Evolutionary conservation across 2,888 invertebrate species (phyloP).

Genomic region (Melipona beecheii): DNA sequence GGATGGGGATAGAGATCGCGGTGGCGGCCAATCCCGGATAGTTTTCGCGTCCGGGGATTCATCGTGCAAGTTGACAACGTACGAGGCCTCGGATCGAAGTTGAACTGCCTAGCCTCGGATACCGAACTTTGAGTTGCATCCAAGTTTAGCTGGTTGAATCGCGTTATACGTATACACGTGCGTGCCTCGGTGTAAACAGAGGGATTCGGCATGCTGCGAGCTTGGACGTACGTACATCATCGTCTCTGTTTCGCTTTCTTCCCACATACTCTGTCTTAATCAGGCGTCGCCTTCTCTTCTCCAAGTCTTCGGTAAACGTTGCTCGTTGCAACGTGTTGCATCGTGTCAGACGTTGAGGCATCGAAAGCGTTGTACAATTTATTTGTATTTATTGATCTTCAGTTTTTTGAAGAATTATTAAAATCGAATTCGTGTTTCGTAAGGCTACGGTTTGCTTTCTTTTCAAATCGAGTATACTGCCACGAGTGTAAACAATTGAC

Average conservation of each 20-base stretch:
- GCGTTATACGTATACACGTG: constrained; percentile 40
- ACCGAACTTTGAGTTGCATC: constrained; percentile 52
- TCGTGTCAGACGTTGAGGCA: no score
- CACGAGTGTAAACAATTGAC: no score
- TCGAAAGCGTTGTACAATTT: no score
- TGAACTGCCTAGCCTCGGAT: constrained; percentile 12
- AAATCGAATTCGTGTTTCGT: no score
- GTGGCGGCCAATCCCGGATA: constrained; percentile 11
- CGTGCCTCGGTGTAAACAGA: constrained; percentile 29
- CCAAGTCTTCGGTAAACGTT: no score
- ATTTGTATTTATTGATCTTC: no score
- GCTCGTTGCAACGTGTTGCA: no score
- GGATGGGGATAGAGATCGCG: neutral
- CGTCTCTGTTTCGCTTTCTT: neutral
- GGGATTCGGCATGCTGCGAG: constrained; percentile 16
- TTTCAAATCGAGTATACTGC: no score
- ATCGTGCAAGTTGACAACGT: constrained; percentile 33
- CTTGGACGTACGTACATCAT: neutral
- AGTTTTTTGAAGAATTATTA: no score
- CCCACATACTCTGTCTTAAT: neutral
- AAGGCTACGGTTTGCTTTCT: no score
- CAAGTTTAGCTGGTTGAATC: constrained; percentile 41
- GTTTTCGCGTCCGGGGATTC: constrained; percentile 39
- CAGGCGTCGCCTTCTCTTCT: no score
- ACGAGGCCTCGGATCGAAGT: constrained; percentile 39